A percentile compares a stretch with the other conserved stretches of the same genome.
Conservation (phyloP, 2,113 vertebrate genomes). For the Gymnarchus niloticus region DNA sequence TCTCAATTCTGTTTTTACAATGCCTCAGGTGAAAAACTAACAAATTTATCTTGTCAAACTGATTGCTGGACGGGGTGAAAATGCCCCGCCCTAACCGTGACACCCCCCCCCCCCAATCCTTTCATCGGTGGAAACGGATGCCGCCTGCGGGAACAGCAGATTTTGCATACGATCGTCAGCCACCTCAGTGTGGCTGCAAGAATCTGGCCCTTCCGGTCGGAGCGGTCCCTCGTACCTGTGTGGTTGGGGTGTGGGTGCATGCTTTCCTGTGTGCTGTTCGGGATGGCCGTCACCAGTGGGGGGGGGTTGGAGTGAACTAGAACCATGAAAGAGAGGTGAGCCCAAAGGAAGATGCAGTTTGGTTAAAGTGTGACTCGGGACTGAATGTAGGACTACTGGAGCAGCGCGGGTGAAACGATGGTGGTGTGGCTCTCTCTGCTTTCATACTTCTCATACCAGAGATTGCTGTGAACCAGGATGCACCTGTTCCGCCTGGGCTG, state of each 20-base stretch:
- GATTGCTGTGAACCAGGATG: not conserved
- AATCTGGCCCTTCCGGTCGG: constrained; percentile 43
- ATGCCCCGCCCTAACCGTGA: not conserved
- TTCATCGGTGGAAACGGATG: not conserved
- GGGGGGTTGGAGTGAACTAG: not conserved
- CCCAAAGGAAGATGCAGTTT: not conserved
- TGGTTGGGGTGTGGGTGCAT: not conserved
- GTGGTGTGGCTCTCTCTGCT: not conserved
- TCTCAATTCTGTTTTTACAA: too few species aligned
- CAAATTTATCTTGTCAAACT: too few species aligned
- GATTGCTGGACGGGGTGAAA: too few species aligned
- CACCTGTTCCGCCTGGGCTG: constrained; percentile 38
- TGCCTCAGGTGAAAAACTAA: too few species aligned
- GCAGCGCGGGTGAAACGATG: not conserved
- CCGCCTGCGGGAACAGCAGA: not conserved
- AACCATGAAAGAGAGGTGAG: not conserved
- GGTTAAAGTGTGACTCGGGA: not conserved
- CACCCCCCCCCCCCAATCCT: not conserved
- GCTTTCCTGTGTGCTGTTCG: not conserved
- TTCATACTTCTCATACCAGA: constrained; percentile 3
- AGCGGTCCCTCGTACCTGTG: constrained; percentile 22
- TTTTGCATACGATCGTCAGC: too few species aligned
- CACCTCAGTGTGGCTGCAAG: constrained; percentile 31
- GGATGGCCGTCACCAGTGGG: not conserved
- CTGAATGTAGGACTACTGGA: not conserved